Conservation (phyloP, 2,113 vertebrate genomes). For the Apaloderma vittatum region DNA sequence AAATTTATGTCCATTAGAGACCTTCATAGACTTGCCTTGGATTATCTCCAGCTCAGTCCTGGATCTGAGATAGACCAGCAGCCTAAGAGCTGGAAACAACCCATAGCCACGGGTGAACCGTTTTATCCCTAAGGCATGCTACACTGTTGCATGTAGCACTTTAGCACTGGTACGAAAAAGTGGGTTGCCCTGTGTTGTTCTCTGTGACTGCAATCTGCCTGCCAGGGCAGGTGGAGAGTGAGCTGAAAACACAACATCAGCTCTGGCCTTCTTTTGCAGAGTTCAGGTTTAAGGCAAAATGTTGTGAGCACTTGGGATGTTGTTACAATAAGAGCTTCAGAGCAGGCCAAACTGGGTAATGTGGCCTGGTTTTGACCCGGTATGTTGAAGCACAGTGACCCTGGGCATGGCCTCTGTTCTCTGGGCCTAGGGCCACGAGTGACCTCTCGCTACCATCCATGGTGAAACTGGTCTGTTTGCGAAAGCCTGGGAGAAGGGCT, state of each 20-base stretch:
- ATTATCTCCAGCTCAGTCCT: not conserved
- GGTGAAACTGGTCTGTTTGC: not conserved
- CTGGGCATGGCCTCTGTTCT: not conserved
- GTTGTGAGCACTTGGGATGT: not conserved
- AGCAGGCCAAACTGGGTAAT: not conserved
- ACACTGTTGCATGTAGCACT: fast-evolving
- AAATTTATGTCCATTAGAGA: not conserved
- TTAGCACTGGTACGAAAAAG: not conserved
- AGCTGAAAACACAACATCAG: not conserved
- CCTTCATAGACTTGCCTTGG: not conserved
- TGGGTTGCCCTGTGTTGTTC: not conserved
- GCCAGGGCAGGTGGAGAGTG: not conserved
- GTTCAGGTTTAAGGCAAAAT: not conserved
- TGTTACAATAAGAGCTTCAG: not conserved
- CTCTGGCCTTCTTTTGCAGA: not conserved
- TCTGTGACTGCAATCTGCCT: not conserved
- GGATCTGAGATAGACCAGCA: not conserved
- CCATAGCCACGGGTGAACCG: not conserved
- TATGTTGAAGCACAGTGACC: fast-evolving
- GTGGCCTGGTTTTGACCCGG: not conserved
- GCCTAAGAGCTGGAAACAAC: not conserved
- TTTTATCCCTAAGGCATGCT: not conserved
- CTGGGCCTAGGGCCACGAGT: not conserved
- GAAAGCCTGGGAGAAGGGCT: not conserved
- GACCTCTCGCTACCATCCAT: not conserved